Evolutionary conservation across 2,113 vertebrate genomes (phyloP).

Genomic region (Tachysurus vachellii): DNA sequence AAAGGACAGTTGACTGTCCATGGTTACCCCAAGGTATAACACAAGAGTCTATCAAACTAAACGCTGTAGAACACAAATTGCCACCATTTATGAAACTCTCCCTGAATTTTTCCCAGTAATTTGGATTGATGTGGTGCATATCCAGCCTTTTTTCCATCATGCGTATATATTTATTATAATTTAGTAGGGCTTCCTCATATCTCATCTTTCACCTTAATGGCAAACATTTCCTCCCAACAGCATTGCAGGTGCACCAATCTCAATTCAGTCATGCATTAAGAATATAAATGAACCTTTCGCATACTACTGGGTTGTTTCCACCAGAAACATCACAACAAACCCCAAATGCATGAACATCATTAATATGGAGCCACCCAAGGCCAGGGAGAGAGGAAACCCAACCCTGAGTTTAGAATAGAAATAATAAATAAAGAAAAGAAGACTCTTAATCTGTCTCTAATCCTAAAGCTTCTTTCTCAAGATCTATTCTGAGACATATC

Average conservation of each 20-base stretch:
- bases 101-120: not conserved
- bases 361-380: constrained; percentile 57
- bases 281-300: not conserved
- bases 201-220: constrained; percentile 2
- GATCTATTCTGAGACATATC: not conserved
- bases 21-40: no score
- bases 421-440: constrained; percentile 54
- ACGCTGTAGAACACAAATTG: not conserved
- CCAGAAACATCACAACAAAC: not conserved
- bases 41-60: not conserved
- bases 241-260: not conserved
- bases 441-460: constrained; percentile 22
- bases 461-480: not conserved
- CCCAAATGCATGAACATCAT: constrained; percentile 52
- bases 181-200: not conserved
- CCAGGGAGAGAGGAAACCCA: constrained; percentile 48
- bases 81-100: not conserved
- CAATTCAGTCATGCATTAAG: not conserved
- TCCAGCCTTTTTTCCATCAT: not conserved
- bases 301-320: not conserved
- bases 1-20: no score
- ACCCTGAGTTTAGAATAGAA: constrained; percentile 54
- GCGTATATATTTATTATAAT: not conserved
- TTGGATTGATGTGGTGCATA: not conserved
- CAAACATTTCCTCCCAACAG: not conserved